phyloP scores from a whole-genome alignment of 1,140 invertebrate genomes.

The Maconellicoccus hirsutus region DNA sequence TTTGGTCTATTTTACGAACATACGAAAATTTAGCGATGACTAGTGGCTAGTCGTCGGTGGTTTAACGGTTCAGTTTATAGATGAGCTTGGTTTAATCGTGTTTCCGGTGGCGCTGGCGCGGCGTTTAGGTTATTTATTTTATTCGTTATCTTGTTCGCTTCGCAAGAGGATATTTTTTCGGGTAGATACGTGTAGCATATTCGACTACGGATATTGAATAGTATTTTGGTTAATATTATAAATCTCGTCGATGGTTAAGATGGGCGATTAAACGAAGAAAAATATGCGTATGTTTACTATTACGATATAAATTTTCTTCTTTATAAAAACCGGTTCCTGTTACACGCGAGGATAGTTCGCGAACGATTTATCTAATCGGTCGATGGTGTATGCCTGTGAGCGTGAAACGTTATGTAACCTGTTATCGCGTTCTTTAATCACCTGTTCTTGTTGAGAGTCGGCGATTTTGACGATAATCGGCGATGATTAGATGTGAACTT shows the following conservation, averaged over 20 bases:
- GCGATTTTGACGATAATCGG: background rate
- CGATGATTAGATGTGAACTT: background rate
- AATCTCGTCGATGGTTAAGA: background rate
- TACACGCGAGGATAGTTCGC: constrained; percentile 13
- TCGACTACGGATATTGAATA: background rate
- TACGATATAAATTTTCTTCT: background rate
- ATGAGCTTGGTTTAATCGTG: background rate
- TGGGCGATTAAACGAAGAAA: background rate
- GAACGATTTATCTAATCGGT: constrained; percentile 9
- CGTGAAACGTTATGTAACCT: constrained; percentile 12
- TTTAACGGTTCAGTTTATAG: no score
- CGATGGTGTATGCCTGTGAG: background rate
- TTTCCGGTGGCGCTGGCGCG: no score
- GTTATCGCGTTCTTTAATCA: constrained; percentile 11
- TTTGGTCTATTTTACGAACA: no score
- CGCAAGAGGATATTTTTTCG: background rate
- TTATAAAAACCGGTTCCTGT: background rate
- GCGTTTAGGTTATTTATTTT: background rate
- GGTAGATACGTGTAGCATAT: background rate
- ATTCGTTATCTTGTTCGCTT: background rate
- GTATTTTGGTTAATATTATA: background rate
- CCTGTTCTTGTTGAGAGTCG: constrained; percentile 2
- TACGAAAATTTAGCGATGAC: no score
- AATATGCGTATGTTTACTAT: background rate
- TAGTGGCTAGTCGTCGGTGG: no score